Evolutionary conservation across 2,888 invertebrate genomes (phyloP), one percentile per base, ranked within the genome.

Genomic region (Cryptocephalus primarius): DNA sequence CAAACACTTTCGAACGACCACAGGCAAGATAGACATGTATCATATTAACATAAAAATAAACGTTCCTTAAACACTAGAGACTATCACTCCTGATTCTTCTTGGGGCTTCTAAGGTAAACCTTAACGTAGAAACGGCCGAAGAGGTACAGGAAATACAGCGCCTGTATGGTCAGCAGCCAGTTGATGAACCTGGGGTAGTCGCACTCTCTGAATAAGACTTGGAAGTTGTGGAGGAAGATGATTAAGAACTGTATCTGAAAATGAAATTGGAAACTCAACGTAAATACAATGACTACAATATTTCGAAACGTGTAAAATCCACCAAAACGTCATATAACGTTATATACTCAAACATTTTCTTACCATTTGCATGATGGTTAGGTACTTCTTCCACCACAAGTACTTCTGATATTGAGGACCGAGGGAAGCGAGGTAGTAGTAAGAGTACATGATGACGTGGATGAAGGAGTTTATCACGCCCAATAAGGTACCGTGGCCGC

Each of bases 401-500:
- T 88, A 92, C 69, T 84, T 83, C 65, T 89, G 89, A 68, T 83
- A 85, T 58, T 83, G 77, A 0, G 93, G 94, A 32, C 94, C 88
- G 64, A 92, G 74, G 0, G 93, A 92, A 0, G 95, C 84, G 47
- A 94, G 66, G 74, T 94, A 77, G 62, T 93, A 93, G 69, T 95
- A 95, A 1, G 83, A 75, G 68, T 95, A 95, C 94, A 95, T 95
- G 56, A 95, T 77, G 54, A 94, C 86, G 65, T 95, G 95, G 12
- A 95, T 93, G 60, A 93, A 93, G 2, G 92, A 88, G 72, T 95
- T 95, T 56, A 94, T 82, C 50, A 88, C 79, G 47, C 89, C 88
- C 71, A 66, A 46, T 22, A 71, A 85, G 2, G 93, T 91, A 31
- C 91, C 91, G 68, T 95, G 94, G 74, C 83, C 65, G 76, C 77